Evolutionary conservation across 2,888 invertebrate genomes (phyloP).

Genomic region (Macrophya alboannulata): DNA sequence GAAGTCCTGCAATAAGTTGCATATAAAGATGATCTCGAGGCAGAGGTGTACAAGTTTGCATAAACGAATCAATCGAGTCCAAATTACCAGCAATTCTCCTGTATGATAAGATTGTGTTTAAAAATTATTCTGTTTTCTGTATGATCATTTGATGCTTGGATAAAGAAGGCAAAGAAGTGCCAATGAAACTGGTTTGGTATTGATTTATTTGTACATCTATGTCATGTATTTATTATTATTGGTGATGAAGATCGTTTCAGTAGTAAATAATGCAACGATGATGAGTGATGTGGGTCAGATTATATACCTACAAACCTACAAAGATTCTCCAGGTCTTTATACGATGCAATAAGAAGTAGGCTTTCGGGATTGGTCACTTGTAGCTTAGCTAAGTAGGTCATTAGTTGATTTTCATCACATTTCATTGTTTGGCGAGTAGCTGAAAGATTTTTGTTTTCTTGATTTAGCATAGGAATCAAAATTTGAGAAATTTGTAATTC

Average conservation of each 20-base stretch:
- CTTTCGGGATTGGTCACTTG: slow-evolving; percentile 82
- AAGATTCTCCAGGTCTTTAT: slow-evolving; percentile 75
- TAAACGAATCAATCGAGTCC: slow-evolving; percentile 76
- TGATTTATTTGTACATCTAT: not conserved
- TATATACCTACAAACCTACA: slow-evolving; percentile 73
- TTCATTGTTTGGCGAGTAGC: slow-evolving; percentile 44
- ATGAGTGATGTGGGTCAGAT: not conserved
- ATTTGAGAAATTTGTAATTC: not conserved
- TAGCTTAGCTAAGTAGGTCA: slow-evolving; percentile 81
- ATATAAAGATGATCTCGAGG: slow-evolving; percentile 80
- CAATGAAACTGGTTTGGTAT: not conserved
- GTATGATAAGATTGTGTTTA: slow-evolving; percentile 46
- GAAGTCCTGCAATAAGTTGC: slow-evolving; percentile 79
- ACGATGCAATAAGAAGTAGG: slow-evolving; percentile 80
- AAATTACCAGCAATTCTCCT: slow-evolving; percentile 76
- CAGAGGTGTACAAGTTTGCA: slow-evolving; percentile 77
- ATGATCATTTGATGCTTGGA: not conserved
- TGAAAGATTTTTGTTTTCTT: not conserved
- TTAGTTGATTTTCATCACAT: slow-evolving; percentile 80
- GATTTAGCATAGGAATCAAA: not conserved
- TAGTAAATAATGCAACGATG: not conserved
- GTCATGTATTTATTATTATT: too few species aligned
- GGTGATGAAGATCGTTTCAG: not conserved
- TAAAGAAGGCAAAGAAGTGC: not conserved
- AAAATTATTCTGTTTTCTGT: not conserved